Percentiles rank a stretch among this genome's conserved stretches.
Conservation (phyloP, 2,113 vertebrate species). For the Meriones unguiculatus region DNA sequence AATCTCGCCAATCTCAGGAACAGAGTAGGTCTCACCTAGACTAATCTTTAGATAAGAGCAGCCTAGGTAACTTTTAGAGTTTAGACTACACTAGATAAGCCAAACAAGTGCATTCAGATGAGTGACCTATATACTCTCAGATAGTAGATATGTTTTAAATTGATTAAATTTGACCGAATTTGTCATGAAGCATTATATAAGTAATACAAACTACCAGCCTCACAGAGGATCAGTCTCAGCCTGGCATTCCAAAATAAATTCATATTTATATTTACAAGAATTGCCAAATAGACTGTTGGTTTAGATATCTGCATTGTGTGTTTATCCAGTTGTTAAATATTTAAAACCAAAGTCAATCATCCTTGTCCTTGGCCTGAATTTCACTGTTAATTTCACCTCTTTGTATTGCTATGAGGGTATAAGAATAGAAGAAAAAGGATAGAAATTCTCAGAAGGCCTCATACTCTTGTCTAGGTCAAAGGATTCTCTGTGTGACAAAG, state of each 20-base stretch:
- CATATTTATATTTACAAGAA: not conserved
- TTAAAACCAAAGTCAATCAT: not conserved
- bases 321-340: not conserved
- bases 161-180: not conserved
- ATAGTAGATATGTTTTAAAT: not conserved
- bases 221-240: not conserved
- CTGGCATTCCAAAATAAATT: not conserved
- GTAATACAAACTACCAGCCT: not conserved
- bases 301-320: not conserved
- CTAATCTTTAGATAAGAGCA: not conserved
- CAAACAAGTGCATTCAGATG: not conserved
- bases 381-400: not conserved
- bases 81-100: not conserved
- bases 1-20: not conserved
- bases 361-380: constrained; percentile 16
- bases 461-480: not conserved
- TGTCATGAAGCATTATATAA: not conserved
- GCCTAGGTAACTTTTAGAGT: not conserved
- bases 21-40: not conserved
- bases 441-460: not conserved
- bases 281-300: not conserved
- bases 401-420: not conserved
- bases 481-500: not conserved
- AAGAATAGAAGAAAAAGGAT: not conserved
- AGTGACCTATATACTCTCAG: not conserved